phyloP scores from a whole-genome alignment of 2,888 invertebrate species.

The Eutolmus rufibarbis region DNA sequence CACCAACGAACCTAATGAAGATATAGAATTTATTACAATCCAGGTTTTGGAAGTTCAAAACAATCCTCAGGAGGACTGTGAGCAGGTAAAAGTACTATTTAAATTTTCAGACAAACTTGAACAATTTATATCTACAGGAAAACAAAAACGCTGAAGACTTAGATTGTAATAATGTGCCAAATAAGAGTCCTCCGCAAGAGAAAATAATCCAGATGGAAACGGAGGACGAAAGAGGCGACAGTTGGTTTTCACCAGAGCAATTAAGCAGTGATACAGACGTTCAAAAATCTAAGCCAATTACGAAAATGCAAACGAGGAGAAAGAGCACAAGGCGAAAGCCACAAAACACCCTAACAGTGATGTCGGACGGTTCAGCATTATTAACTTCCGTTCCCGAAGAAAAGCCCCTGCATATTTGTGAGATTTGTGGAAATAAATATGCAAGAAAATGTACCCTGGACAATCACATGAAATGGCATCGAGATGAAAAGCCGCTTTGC shows the following conservation, averaged over 20 bases:
- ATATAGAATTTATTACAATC: background rate
- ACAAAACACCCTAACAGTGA: slow-evolving; percentile 51
- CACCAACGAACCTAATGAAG: background rate
- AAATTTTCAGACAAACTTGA: background rate
- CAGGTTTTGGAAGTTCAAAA: background rate
- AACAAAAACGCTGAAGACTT: background rate
- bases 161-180: background rate
- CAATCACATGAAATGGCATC: slow-evolving; percentile 60
- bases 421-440: slow-evolving; percentile 60
- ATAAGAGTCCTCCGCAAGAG: background rate
- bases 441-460: slow-evolving; percentile 58
- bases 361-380: slow-evolving; percentile 51
- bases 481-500: slow-evolving; percentile 58
- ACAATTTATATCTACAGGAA: background rate
- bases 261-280: background rate
- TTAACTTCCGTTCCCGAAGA: slow-evolving; percentile 41
- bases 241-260: background rate
- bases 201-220: background rate
- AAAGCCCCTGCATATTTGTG: slow-evolving; percentile 55
- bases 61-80: background rate
- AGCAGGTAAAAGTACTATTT: background rate
- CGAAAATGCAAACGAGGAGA: background rate
- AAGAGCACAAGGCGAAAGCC: slow-evolving; percentile 25
- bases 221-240: background rate
- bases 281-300: background rate